Evolutionary conservation across 1,140 invertebrate species (phyloP), one percentile per base, ranked within the genome.

Genomic region (Drosophila kanapiae): DNA sequence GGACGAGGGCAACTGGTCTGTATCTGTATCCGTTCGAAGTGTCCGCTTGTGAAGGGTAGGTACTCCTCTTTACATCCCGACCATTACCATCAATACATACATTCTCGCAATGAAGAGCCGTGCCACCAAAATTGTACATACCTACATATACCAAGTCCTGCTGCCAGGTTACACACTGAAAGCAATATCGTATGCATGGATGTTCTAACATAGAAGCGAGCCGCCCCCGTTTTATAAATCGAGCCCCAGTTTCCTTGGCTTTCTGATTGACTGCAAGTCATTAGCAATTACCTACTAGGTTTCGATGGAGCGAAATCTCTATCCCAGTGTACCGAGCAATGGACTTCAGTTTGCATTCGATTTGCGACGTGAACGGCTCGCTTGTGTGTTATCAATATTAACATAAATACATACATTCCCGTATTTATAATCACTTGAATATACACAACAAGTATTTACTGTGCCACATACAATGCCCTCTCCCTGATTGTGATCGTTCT

Each of bases 181-280:
- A 74, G 61, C 61, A 58, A 70, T 45, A 64, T 57, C 63, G 48
- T 71, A 60, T 81, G 78, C 76, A 84, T 86, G 78, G 54, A 61
- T 78, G 64, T 74, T 62, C 49, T 43, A 40, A 67, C 54, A 49
- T 23, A 23, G 65, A 13, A 47, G 18, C 58, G 43, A 68, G 48
- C 54, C 49, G 18, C 74, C 14, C 33, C 38, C 42, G 49, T 64
- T 40, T 10, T 11, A n/a, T 54, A 40, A 62, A 77, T 29, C 51
- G 64, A 70, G 45, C 14, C 37, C 29, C 29, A 33, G 23, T 54
- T 23, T 5, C 42, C 47, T 38, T 35, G 48, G 14, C 11, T 37
- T 31, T 14, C 14, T n/a, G 29, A 51, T 29, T 51, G 48, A 51
- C 29, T 51, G 49, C 63, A 47, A 35, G 23, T 9, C 47, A 31